These are phyloP conservation scores for Crax fasciolata DNA, from an alignment of 2,797 vertebrate species.

Conservation along the genomic window DNA sequence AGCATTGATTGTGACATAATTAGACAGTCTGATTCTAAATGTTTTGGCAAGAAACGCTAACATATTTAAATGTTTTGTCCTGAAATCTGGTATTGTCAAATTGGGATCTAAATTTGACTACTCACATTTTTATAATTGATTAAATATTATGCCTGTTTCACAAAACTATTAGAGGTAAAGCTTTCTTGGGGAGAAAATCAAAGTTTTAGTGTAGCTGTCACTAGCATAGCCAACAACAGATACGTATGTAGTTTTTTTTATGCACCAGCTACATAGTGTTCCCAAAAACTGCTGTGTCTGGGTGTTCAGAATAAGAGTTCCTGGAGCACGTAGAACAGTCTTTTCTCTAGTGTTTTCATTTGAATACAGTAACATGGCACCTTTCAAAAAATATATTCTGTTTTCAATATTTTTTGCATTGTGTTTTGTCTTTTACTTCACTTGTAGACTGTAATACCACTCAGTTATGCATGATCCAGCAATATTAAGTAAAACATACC, in stretches of 20 bases:
- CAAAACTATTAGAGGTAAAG: background rate
- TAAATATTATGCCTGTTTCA: background rate
- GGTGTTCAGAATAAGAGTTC: background rate
- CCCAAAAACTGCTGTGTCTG: background rate
- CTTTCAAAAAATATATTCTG: background rate
- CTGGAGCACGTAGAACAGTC: background rate
- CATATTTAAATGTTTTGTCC: background rate
- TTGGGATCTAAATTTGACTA: background rate
- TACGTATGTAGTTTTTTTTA: background rate
- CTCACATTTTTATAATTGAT: background rate
- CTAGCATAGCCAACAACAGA: background rate
- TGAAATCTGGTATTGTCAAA: background rate
- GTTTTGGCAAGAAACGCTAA: background rate
- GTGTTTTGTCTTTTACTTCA: background rate
- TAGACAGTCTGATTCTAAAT: background rate
- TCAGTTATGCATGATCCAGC: background rate
- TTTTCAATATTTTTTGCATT: background rate
- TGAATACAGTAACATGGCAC: accelerated
- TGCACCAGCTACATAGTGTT: background rate
- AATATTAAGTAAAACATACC: background rate
- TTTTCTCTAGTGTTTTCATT: background rate
- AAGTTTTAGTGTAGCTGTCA: background rate
- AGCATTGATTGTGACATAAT: background rate
- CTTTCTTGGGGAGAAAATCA: background rate
- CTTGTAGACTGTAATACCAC: background rate